Percentiles rank a stretch among this genome's conserved stretches.
These are phyloP conservation scores for Microplitis mediator DNA, from an alignment of 1,140 invertebrate species.

Conservation along the genomic window DNA sequence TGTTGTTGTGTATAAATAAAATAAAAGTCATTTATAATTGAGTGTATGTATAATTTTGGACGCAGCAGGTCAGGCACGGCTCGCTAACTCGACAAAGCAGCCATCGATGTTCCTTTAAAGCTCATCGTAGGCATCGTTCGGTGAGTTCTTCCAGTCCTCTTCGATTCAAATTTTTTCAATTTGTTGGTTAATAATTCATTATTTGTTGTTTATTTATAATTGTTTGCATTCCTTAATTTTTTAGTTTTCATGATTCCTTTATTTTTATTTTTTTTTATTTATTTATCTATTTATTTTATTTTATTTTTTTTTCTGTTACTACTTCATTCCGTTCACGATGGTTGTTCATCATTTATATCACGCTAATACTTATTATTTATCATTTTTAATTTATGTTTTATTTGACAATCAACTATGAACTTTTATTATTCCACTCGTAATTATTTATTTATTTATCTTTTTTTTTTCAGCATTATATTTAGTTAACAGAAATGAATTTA, in stretches of 20 bases:
- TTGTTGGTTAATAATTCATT: slow-evolving; percentile 18
- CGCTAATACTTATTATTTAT: background rate
- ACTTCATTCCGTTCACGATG: background rate
- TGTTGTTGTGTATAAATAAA: slow-evolving; percentile 1
- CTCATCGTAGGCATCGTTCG: slow-evolving; percentile 75
- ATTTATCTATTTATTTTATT: slow-evolving; percentile 18
- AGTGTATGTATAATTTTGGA: slow-evolving; percentile 56
- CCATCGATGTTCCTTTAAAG: slow-evolving; percentile 69
- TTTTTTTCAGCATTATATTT: too few species aligned
- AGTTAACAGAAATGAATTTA: too few species aligned
- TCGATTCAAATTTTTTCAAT: slow-evolving; percentile 6
- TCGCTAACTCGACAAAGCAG: slow-evolving; percentile 72
- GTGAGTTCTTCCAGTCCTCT: slow-evolving; percentile 64
- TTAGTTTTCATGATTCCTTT: background rate
- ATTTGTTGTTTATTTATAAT: background rate
- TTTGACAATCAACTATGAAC: too few species aligned
- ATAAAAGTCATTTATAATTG: slow-evolving; percentile 42
- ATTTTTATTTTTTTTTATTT: slow-evolving; percentile 7
- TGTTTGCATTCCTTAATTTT: slow-evolving; percentile 1
- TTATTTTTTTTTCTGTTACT: slow-evolving; percentile 12
- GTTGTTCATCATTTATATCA: background rate
- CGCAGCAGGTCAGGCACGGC: slow-evolving; percentile 72
- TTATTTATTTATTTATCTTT: too few species aligned
- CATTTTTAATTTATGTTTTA: background rate
- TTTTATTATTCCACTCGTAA: too few species aligned